Evolutionary conservation across 2,113 vertebrate genomes (phyloP), one percentile per base, ranked within the genome.

Genomic region (Probosciger aterrimus): DNA sequence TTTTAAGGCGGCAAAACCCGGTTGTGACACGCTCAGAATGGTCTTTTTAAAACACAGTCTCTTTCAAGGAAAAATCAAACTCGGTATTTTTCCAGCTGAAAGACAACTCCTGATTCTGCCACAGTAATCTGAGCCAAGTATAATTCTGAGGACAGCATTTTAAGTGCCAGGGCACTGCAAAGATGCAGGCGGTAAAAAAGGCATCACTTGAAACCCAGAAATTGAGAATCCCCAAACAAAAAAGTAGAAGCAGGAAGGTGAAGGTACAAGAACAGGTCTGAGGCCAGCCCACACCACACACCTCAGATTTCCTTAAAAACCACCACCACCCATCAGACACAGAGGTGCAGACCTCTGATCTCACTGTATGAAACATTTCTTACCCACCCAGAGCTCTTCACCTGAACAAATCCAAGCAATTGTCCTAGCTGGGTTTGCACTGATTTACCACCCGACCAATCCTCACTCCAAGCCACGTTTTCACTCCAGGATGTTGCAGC

Each of bases 1-100:
- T 70, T 57, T 65, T 27, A 68, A 62, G 37, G 33, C 14, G 18
- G 67, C 63, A 91, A 95, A 86, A 33, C 75, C 27, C 62, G 84
- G 44, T 41, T 85, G 24, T 3, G 9, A 31, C 7, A 37, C 33
- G 4, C 30, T 60, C 18, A 64, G 39, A 69, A 77, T 0, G 2
- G 39, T 33, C 35, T 31, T 90, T 84, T 86, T 37, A 27, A 87
- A 94, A 75, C 9, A 27, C 39, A 44, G 35, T 13, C 47, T 76
- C 94, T 92, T 89, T 93, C 95, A 87, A 95, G 92, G 95, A 89
- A 93, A 94, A 88, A 91, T 86, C 92, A 92, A 93, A 90, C 84
- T 90, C n/a, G n/a, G 74, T 93, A 68, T 74, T 92, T 86, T 71
- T 93, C 92, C 93, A 92, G 69, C 50, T 82, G 75, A 93, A 89